Evolutionary conservation across 2,797 vertebrate genomes (phyloP), one percentile per base, ranked within the genome.

Genomic region (Eremophila alpestris): DNA sequence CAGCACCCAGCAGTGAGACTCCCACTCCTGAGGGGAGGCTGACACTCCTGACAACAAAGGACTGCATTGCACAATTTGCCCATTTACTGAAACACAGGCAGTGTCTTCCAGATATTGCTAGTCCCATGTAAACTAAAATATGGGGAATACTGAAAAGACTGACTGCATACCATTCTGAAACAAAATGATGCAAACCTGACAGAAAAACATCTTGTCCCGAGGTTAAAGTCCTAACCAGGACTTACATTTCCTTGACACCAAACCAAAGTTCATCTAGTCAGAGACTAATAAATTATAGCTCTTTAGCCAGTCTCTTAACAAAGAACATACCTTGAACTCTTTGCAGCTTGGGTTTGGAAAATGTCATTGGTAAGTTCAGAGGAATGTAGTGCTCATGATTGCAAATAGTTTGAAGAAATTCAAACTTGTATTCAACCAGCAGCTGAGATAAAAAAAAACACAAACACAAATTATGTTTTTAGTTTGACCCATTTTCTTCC

Each of bases 301-400:
- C 17, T 58, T 82, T 36, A 80, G 34, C 6, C 46, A 86, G n/a
- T 13, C 48, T 70, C 54, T 59, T 81, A 45, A 70, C 67, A 87
- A 87, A 86, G n/a, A 26, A 92, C 97, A 65, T 98, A 99, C 99
- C 99, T 98, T 99, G 99, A 21, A 98, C 98, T 91, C 99, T 97
- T 95, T 99, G 99, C 67, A 99, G 97, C 96, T 99, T 99, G 55
- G 99, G 98, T 96, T 98, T 99, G 67, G 98, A 98, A 49, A 99
- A 99, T 4, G 98, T 98, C 99, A 99, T 99, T 73, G 99, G 99
- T 95, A 99, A 97, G 95, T 99, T 99, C 30, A 99, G 98, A 48
- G 99, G 99, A 95, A 99, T 99, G 97, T 99, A 99, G 97, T 99
- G 99, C 88, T 99, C 99, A 2, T 99, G 99, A 95, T 98, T 99